Evolutionary conservation across 2,888 invertebrate genomes (phyloP).

Genomic region (Bedellia somnulentella): DNA sequence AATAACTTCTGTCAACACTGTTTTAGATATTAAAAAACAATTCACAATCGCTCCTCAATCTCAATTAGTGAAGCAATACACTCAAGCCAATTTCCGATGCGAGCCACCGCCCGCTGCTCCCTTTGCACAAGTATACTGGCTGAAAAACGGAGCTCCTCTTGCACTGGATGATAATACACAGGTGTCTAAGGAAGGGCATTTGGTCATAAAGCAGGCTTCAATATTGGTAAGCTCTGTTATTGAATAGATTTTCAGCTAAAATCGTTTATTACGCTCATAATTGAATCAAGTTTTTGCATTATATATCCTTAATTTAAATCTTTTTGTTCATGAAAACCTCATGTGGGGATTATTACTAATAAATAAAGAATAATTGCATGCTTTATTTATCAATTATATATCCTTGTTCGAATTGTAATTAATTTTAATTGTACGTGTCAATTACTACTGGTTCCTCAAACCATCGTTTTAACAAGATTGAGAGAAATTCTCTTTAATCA

Average conservation of each 20-base stretch:
- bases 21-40: conserved; percentile 86
- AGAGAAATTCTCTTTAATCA: too few relatives aligned
- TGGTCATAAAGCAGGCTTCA: conserved; percentile 83
- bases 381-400: too few relatives aligned
- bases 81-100: conserved; percentile 85
- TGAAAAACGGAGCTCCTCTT: conserved; percentile 75
- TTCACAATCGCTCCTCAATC: conserved; percentile 89
- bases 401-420: too few relatives aligned
- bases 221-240: conserved; percentile 51
- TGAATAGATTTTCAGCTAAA: not conserved
- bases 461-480: too few relatives aligned
- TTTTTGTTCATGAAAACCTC: too few relatives aligned
- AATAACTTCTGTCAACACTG: too few relatives aligned
- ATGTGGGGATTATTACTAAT: too few relatives aligned
- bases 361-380: too few relatives aligned
- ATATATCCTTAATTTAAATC: too few relatives aligned
- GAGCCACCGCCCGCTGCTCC: conserved; percentile 88
- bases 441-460: too few relatives aligned
- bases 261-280: not conserved
- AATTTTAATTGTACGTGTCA: too few relatives aligned
- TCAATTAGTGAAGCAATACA: conserved; percentile 77
- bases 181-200: conserved; percentile 80
- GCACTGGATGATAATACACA: conserved; percentile 67
- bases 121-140: conserved; percentile 83
- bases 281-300: too few relatives aligned